Conservation (phyloP, 2,113 vertebrate species). For the Buteo buteo region DNA sequence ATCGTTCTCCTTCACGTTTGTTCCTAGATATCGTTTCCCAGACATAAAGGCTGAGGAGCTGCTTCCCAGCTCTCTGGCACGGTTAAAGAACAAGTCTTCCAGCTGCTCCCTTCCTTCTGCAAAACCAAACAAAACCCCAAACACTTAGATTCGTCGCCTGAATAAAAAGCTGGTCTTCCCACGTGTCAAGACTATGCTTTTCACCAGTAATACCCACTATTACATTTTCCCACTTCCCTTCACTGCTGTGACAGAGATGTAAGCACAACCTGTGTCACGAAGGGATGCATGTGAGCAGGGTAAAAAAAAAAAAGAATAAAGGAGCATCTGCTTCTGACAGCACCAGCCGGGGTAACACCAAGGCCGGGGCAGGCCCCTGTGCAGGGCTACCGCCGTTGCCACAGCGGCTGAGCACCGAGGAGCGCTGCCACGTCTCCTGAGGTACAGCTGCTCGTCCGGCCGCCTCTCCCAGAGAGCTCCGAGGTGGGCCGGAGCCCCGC, state of each 20-base stretch:
- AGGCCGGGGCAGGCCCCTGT: neutral
- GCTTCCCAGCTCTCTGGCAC: rapidly evolving
- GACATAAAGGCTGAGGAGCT: neutral
- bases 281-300: neutral
- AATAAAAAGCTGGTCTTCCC: neutral
- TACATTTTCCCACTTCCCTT: too few species aligned
- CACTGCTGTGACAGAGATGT: rapidly evolving
- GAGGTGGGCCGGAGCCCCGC: neutral
- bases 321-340: neutral
- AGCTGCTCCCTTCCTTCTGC: neutral
- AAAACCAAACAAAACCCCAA: neutral
- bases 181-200: rapidly evolving
- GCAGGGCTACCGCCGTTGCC: neutral
- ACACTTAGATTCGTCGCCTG: rapidly evolving
- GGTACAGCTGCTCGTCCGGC: neutral
- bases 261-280: neutral
- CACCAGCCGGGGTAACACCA: too few species aligned
- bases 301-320: too few species aligned
- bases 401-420: too few species aligned
- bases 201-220: rapidly evolving
- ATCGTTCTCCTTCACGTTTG: rapidly evolving
- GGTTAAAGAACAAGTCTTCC: rapidly evolving
- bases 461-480: rapidly evolving
- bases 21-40: rapidly evolving
- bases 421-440: neutral